Conservation (phyloP, 2,888 invertebrate genomes). For the Apotomis betuletana region DNA sequence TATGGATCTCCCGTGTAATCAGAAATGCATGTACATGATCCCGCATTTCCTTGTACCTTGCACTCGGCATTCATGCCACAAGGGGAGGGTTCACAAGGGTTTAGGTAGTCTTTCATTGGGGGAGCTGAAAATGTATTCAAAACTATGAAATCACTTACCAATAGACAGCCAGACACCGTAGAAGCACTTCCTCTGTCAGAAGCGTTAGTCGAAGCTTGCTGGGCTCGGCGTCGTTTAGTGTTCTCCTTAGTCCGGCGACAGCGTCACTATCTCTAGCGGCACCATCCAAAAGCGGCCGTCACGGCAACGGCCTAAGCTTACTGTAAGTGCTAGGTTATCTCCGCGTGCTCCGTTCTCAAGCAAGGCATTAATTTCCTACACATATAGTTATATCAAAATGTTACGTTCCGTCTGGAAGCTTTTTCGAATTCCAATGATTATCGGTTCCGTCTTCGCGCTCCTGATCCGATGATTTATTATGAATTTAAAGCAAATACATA, state of each 20-base stretch:
- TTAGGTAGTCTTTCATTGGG: slow-evolving; percentile 72
- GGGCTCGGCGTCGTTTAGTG: slow-evolving; percentile 79
- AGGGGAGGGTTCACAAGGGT: slow-evolving; percentile 86
- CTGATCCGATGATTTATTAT: slow-evolving; percentile 63
- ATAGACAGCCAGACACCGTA: slow-evolving; percentile 68
- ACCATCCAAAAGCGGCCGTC: slow-evolving; percentile 78
- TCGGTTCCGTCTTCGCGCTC: slow-evolving; percentile 60
- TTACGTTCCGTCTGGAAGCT: slow-evolving; percentile 79
- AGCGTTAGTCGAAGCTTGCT: slow-evolving; percentile 83
- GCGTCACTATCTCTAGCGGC: slow-evolving; percentile 75
- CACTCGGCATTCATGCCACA: slow-evolving; percentile 90
- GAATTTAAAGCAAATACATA: slow-evolving; percentile 72
- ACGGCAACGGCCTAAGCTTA: slow-evolving; percentile 79
- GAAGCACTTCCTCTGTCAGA: slow-evolving; percentile 81
- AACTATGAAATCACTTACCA: slow-evolving; percentile 73
- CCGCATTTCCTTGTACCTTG: slow-evolving; percentile 87
- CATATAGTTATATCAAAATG: slow-evolving; percentile 69
- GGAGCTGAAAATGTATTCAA: slow-evolving; percentile 76
- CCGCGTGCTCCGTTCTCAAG: slow-evolving; percentile 82
- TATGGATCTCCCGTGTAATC: slow-evolving; percentile 91
- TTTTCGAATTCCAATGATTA: slow-evolving; percentile 65
- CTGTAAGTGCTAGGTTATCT: slow-evolving; percentile 84
- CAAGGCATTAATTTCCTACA: slow-evolving; percentile 80
- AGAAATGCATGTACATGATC: slow-evolving; percentile 87
- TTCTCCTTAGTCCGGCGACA: slow-evolving; percentile 72